phyloP scores from a whole-genome alignment of 2,113 vertebrate species.

The Merops nubicus region DNA sequence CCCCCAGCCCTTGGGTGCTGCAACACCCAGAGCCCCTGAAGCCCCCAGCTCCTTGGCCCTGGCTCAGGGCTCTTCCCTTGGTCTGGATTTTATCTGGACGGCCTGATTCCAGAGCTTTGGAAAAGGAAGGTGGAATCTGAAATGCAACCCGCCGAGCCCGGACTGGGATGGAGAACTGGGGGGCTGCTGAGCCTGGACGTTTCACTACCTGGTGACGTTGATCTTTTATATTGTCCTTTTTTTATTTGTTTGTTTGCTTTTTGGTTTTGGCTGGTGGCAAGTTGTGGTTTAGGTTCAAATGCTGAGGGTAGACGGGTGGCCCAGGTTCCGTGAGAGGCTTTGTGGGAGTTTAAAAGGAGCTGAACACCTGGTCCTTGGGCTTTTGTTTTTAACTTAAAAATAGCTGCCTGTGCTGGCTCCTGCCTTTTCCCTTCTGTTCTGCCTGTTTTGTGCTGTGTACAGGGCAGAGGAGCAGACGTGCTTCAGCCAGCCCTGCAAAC shows the following conservation, averaged over 20 bases:
- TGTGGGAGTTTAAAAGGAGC: background rate
- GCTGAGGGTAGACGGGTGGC: accelerated
- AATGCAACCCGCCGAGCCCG: accelerated
- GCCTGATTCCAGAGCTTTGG: background rate
- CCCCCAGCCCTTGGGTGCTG: accelerated
- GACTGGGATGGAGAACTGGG: background rate
- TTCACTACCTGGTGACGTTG: background rate
- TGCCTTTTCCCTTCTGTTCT: background rate
- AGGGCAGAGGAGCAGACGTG: accelerated
- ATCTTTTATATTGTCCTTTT: background rate
- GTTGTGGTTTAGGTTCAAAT: background rate
- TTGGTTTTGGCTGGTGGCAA: background rate
- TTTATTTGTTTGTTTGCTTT: slow-evolving; percentile 28
- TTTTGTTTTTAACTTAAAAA: background rate
- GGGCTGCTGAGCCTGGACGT: background rate
- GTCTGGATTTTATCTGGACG: background rate
- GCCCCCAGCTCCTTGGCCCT: background rate
- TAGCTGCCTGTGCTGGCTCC: background rate
- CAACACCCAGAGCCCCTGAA: background rate
- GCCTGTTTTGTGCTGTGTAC: background rate
- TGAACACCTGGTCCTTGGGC: background rate
- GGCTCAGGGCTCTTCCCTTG: background rate
- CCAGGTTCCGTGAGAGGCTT: accelerated
- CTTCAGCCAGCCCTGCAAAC: background rate
- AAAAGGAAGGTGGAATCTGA: background rate